A percentile compares a stretch with the other conserved stretches of the same genome.
phyloP scores from a whole-genome alignment of 2,888 invertebrate species.

The Drosophila longiperda region DNA sequence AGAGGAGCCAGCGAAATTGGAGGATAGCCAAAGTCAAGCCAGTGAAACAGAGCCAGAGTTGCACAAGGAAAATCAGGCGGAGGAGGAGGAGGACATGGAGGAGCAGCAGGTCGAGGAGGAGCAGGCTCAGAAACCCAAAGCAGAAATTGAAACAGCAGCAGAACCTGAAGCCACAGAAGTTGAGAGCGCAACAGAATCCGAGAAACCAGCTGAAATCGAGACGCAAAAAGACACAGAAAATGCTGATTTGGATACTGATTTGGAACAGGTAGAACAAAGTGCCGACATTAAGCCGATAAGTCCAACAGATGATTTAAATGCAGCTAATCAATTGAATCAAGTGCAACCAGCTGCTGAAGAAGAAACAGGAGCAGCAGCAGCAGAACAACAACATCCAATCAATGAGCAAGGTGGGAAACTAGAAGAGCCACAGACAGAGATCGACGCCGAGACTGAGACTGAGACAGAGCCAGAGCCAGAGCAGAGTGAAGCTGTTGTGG shows the following conservation, averaged over 20 bases:
- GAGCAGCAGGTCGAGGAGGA: slow-evolving; percentile 9
- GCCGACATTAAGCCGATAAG: slow-evolving; percentile 78
- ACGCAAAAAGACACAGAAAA: slow-evolving; percentile 11
- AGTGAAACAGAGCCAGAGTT: slow-evolving; percentile 22
- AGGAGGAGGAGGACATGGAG: slow-evolving; percentile 15
- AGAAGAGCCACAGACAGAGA: slow-evolving; percentile 15
- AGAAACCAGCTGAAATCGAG: slow-evolving; percentile 27
- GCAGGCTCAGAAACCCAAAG: slow-evolving; percentile 15
- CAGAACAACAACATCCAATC: slow-evolving; percentile 29
- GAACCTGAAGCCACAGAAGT: slow-evolving; percentile 46
- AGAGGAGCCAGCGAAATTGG: slow-evolving; percentile 43
- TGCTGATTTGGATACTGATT: slow-evolving; percentile 24
- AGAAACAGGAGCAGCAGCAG: slow-evolving; percentile 24
- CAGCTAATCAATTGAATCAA: slow-evolving; percentile 75
- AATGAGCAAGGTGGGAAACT: slow-evolving; percentile 30
- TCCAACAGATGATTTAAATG: slow-evolving; percentile 77
- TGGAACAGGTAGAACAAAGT: slow-evolving; percentile 66
- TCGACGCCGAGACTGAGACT: slow-evolving; percentile 19
- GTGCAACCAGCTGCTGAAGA: slow-evolving; percentile 42
- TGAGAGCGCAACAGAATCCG: slow-evolving; percentile 40
- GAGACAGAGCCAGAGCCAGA: slow-evolving; percentile 18
- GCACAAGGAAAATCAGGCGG: slow-evolving; percentile 28
- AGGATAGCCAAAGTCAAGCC: slow-evolving; percentile 50
- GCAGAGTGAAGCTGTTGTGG: slow-evolving; percentile 12
- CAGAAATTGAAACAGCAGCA: slow-evolving; percentile 29